Conservation (phyloP, 2,888 invertebrate genomes). For the Scrobipalpa atriplicella region DNA sequence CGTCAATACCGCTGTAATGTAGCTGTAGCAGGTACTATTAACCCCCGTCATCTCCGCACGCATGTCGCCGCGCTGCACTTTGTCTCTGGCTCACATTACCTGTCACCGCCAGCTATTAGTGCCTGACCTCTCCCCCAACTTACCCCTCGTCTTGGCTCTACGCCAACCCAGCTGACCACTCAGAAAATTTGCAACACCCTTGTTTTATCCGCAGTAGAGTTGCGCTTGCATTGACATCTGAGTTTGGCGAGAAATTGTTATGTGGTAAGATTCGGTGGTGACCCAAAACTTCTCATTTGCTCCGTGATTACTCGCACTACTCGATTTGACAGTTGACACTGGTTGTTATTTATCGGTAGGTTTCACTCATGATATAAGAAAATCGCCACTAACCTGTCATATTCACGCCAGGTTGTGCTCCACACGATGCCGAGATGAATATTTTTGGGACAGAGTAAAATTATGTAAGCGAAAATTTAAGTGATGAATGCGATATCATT, state of each 20-base stretch:
- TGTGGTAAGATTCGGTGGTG: constrained; percentile 46
- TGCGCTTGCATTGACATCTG: constrained; percentile 41
- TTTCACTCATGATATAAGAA: no score
- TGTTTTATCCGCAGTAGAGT: constrained; percentile 45
- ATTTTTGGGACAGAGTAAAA: not conserved
- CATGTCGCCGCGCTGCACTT: constrained; percentile 70
- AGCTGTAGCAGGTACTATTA: constrained; percentile 45
- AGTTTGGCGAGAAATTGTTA: constrained; percentile 35
- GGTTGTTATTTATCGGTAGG: constrained; percentile 64
- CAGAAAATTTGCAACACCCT: constrained; percentile 41
- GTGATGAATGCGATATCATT: not conserved
- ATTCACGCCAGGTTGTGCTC: not conserved
- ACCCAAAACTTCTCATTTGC: constrained; percentile 78
- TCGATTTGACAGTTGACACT: constrained; percentile 60
- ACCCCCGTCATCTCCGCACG: constrained; percentile 46
- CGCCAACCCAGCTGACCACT: constrained; percentile 51
- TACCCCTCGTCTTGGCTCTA: constrained; percentile 63
- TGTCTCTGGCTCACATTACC: constrained; percentile 76
- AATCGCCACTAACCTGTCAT: no score
- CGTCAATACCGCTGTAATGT: constrained; percentile 22
- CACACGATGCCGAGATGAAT: not conserved
- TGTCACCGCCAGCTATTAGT: constrained; percentile 78
- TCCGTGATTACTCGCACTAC: constrained; percentile 68
- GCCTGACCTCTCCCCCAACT: constrained; percentile 72
- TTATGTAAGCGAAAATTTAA: not conserved